Evolutionary conservation across 1,140 invertebrate genomes (phyloP).

Genomic region (Oncopodura yosiiana): DNA sequence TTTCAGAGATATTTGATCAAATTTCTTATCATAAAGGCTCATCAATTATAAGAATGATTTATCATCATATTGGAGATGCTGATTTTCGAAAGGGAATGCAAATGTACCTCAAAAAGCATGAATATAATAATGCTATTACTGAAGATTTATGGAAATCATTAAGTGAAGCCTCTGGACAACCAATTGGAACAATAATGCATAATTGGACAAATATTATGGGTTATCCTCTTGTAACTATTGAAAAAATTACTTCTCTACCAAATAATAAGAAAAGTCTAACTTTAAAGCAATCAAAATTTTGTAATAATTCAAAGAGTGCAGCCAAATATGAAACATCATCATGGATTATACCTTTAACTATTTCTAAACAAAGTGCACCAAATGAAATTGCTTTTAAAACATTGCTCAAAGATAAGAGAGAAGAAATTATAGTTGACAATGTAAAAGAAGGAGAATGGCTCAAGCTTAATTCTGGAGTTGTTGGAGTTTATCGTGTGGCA

Average conservation of each 20-base stretch:
- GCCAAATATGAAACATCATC: no score
- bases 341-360: constrained; percentile 86
- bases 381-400: constrained; percentile 50
- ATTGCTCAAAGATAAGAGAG: constrained; percentile 51
- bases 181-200: constrained; percentile 46
- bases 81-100: constrained; percentile 49
- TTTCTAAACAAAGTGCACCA: constrained; percentile 63
- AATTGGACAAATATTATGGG: constrained; percentile 54
- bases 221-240: constrained; percentile 38
- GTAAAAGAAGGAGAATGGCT: constrained; percentile 68
- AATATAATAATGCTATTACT: constrained; percentile 48
- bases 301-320: constrained; percentile 67
- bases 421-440: constrained; percentile 50
- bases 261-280: constrained; percentile 55
- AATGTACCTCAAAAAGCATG: constrained; percentile 47
- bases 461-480: constrained; percentile 62
- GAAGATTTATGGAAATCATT: constrained; percentile 48
- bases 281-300: constrained; percentile 75
- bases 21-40: constrained; percentile 91
- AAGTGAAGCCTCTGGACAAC: constrained; percentile 43
- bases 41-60: constrained; percentile 89
- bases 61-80: constrained; percentile 82
- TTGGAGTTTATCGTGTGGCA: constrained; percentile 74
- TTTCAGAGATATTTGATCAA: constrained; percentile 88
- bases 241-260: no score